Evolutionary conservation across 2,888 invertebrate genomes (phyloP).

Genomic region (Adela reaumurella): DNA sequence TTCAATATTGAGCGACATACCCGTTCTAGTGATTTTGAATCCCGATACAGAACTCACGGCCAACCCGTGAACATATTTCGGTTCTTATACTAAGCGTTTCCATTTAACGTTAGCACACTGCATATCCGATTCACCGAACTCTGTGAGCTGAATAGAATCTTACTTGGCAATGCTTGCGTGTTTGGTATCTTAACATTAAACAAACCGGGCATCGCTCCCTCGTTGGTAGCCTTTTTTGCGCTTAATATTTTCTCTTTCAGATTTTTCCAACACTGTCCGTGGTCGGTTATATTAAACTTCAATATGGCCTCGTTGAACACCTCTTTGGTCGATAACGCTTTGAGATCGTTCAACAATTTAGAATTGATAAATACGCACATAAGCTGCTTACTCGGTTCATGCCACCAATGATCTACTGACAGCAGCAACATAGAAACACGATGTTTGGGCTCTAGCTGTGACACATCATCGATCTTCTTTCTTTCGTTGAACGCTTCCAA

Average conservation of each 20-base stretch:
- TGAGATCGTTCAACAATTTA: constrained; percentile 3
- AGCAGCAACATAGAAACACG: constrained; percentile 8
- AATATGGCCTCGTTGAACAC: constrained; percentile 8
- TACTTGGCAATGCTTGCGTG: constrained; percentile 8
- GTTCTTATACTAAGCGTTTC: constrained; percentile 2
- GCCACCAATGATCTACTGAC: constrained; percentile 9
- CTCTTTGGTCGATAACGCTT: constrained; percentile 7
- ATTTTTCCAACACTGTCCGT: constrained; percentile 8
- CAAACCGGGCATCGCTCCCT: constrained; percentile 8
- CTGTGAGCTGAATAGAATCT: constrained; percentile 8
- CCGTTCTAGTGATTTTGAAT: constrained; percentile 3
- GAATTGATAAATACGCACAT: constrained; percentile 1
- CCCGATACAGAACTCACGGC: constrained; percentile 3
- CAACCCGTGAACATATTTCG: constrained; percentile 3
- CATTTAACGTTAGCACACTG: constrained; percentile 4
- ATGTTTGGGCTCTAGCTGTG: constrained; percentile 8
- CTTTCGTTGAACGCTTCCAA: not conserved
- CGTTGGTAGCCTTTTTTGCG: constrained; percentile 7
- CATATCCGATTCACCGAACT: constrained; percentile 4
- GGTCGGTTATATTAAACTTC: constrained; percentile 5
- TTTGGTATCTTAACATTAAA: constrained; percentile 10
- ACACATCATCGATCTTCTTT: constrained; percentile 4
- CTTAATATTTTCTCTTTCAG: constrained; percentile 9
- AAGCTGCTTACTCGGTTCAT: constrained; percentile 1
- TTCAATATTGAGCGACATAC: constrained; percentile 3